phyloP scores from a whole-genome alignment of 2,113 vertebrate species.

The Cricetomys ansorgei region DNA sequence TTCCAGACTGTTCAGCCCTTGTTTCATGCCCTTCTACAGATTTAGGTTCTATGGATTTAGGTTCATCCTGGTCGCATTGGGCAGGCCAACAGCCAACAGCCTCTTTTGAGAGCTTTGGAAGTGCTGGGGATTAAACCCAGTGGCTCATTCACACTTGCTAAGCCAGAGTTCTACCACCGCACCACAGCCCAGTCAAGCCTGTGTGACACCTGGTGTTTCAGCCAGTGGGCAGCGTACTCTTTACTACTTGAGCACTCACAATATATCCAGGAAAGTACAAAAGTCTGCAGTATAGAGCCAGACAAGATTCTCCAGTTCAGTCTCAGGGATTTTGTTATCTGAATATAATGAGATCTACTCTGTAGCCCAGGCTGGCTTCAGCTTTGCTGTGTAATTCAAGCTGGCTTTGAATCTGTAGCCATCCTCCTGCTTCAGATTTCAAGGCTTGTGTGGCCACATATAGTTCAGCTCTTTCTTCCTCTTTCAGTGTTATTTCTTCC shows the following conservation, averaged over 20 bases:
- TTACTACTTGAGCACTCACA: background rate
- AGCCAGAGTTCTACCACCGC: background rate
- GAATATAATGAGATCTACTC: background rate
- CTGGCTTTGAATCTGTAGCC: background rate
- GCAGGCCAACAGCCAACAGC: background rate
- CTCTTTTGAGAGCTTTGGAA: background rate
- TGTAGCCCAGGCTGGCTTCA: background rate
- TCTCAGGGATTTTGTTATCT: background rate
- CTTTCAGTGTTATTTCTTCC: background rate
- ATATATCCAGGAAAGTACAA: background rate
- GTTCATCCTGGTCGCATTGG: background rate
- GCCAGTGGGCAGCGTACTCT: background rate
- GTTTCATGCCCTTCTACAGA: background rate
- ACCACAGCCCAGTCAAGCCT: background rate
- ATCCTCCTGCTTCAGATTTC: background rate
- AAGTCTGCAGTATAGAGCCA: background rate
- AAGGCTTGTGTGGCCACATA: background rate
- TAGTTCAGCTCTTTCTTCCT: background rate
- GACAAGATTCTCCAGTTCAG: background rate
- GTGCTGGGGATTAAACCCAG: background rate
- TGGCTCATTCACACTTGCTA: background rate
- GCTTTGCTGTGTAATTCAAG: background rate
- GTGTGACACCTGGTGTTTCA: background rate
- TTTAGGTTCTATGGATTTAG: background rate
- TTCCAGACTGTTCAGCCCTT: background rate